phyloP scores from a whole-genome alignment of 2,113 vertebrate species.

The Notarius lentiginosus region DNA sequence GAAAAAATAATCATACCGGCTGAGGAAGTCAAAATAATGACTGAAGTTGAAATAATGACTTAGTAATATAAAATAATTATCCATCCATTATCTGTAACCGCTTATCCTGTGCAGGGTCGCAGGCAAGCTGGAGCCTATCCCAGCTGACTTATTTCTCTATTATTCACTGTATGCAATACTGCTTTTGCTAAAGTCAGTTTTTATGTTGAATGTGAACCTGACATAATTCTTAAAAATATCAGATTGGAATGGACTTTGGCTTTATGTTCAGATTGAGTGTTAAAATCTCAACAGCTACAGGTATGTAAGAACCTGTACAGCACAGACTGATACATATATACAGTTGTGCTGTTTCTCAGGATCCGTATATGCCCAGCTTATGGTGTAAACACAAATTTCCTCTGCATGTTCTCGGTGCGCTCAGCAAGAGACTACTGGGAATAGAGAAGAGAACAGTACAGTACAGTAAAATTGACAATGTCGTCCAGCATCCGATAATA shows the following conservation, averaged over 20 bases:
- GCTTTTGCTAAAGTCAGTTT: neutral
- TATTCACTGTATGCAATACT: neutral
- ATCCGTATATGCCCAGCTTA: neutral
- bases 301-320: neutral
- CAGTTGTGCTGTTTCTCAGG: neutral
- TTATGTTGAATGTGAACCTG: neutral
- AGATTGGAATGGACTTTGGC: neutral
- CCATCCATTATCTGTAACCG: too few species aligned
- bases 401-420: neutral
- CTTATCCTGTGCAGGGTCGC: too few species aligned
- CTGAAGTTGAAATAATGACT: neutral
- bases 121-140: too few species aligned
- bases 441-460: conserved; percentile 11
- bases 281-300: neutral
- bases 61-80: neutral
- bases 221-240: neutral
- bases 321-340: neutral
- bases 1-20: neutral
- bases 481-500: conserved; percentile 29
- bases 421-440: conserved; percentile 6
- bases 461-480: conserved; percentile 11
- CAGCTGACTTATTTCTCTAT: too few species aligned
- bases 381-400: neutral
- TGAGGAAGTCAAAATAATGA: neutral
- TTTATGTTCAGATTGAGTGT: neutral